These are phyloP conservation scores for Manis pentadactyla DNA, from an alignment of 2,797 vertebrate genomes.

Conservation along the genomic window DNA sequence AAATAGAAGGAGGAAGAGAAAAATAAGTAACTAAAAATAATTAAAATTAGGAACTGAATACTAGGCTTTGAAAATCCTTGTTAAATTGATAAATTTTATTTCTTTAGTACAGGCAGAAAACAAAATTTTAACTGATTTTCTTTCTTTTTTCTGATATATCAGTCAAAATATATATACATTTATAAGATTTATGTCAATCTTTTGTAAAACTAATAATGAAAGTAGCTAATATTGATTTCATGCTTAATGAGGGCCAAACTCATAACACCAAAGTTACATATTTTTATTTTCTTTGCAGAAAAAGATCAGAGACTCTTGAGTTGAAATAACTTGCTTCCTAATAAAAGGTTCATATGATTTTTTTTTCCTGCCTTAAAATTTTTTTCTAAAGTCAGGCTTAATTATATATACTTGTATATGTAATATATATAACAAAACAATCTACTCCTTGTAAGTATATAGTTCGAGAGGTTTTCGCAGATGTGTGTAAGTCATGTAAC, in stretches of 20 bases:
- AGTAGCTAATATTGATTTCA: background rate
- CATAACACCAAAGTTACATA: background rate
- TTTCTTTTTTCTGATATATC: background rate
- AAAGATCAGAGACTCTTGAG: background rate
- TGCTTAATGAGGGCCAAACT: background rate
- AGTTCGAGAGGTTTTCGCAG: background rate
- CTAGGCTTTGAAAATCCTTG: background rate
- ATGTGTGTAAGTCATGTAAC: background rate
- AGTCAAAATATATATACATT: background rate
- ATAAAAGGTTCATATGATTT: background rate
- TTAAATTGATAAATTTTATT: background rate
- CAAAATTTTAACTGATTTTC: background rate
- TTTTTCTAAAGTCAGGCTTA: background rate
- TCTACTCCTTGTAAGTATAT: background rate
- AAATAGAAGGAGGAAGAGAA: background rate
- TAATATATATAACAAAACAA: background rate
- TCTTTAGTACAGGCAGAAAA: background rate
- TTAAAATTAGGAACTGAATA: background rate
- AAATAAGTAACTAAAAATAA: background rate
- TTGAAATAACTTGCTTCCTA: background rate
- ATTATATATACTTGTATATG: background rate
- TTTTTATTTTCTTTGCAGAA: background rate
- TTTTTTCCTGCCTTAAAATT: background rate
- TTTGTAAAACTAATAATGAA: background rate
- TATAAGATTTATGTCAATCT: background rate